Evolutionary conservation across 2,113 vertebrate genomes (phyloP).

Genomic region (Tauraco erythrolophus): DNA sequence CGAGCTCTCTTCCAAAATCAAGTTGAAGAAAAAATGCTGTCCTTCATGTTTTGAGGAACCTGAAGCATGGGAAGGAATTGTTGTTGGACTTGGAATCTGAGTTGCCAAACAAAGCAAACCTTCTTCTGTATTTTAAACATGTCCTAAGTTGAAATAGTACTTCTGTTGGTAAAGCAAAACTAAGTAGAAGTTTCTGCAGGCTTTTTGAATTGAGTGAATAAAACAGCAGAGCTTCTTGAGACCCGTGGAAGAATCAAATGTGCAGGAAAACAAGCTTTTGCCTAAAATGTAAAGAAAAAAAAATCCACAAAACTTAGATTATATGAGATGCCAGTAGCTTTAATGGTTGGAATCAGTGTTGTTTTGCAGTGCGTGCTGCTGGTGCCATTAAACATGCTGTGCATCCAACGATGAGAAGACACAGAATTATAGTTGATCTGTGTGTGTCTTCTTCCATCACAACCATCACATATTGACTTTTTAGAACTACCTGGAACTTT

Average conservation of each 20-base stretch:
- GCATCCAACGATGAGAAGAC: background rate
- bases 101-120: background rate
- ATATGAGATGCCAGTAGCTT: background rate
- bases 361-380: background rate
- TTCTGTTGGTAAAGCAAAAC: background rate
- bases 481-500: background rate
- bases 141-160: background rate
- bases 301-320: rapidly evolving
- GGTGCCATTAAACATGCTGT: background rate
- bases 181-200: background rate
- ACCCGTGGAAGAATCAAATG: background rate
- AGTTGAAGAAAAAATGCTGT: background rate
- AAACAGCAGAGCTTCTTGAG: background rate
- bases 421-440: background rate
- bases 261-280: background rate
- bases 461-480: background rate
- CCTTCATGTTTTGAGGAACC: background rate
- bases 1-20: background rate
- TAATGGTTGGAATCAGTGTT: background rate
- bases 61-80: background rate
- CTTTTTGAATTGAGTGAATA: background rate
- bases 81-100: background rate
- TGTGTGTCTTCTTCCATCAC: background rate
- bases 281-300: background rate
- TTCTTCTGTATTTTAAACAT: background rate